phyloP scores from a whole-genome alignment of 2,113 vertebrate genomes.

The Bambusicola thoracicus region DNA sequence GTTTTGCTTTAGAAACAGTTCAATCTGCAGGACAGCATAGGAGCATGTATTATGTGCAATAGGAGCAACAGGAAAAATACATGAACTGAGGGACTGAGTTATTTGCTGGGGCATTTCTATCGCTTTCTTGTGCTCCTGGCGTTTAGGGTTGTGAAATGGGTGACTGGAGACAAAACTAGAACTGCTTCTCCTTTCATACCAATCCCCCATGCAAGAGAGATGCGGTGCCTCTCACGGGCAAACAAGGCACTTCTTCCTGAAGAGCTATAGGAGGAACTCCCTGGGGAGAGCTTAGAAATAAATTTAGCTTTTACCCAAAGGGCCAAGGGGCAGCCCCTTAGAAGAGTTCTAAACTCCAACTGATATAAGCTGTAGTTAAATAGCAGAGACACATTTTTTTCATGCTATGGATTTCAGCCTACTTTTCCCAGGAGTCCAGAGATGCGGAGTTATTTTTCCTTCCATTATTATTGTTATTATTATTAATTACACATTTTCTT shows the following conservation, averaged over 20 bases:
- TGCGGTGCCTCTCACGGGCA: neutral
- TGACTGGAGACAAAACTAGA: neutral
- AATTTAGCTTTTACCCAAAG: neutral
- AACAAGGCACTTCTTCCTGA: neutral
- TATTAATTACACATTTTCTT: neutral
- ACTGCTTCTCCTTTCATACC: neutral
- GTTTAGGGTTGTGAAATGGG: neutral
- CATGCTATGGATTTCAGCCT: neutral
- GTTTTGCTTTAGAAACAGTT: neutral
- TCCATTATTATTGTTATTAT: neutral
- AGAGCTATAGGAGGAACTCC: neutral
- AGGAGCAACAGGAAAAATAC: neutral
- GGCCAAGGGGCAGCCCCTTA: neutral
- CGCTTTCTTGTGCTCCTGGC: neutral
- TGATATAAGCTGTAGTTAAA: neutral
- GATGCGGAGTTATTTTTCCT: neutral
- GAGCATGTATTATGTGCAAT: too few relatives aligned
- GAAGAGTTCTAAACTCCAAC: neutral
- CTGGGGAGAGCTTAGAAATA: neutral
- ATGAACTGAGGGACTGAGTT: neutral
- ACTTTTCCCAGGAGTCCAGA: neutral
- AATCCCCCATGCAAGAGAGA: neutral
- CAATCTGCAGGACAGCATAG: neutral
- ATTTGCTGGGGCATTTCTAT: neutral
- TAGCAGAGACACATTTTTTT: neutral